Evolutionary conservation across 2,797 vertebrate species (phyloP), one percentile per base, ranked within the genome.

Genomic region (Neomorphus geoffroyi): DNA sequence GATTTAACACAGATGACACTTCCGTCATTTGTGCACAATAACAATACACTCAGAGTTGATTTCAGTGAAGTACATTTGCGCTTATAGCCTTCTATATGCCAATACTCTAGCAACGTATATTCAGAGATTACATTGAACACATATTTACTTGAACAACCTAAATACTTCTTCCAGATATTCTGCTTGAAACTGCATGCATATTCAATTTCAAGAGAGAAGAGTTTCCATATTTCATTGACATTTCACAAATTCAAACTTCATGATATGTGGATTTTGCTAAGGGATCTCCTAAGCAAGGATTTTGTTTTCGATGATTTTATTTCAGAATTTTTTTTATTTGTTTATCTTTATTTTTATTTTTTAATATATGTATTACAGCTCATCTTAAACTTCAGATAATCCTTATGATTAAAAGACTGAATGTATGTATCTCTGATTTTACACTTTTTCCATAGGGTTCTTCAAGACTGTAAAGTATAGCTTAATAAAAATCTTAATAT

Each of bases 361-460:
- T n/a, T n/a, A n/a, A n/a, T n/a, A n/a, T n/a, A 70, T 66, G 62
- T 45, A 77, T 65, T 92, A 58, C 9, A 90, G 45, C 46, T 86
- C 12, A 53, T 83, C 60, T 96, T 88, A 92, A 86, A 74, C 18
- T 65, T 89, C 80, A 91, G n/a, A 90, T 88, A 91, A 88, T 56
- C 10, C n/a, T 45, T 77, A 18, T 61, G 60, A 88, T 91, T 88
- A 87, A 94, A 95, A 74, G 33, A 33, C 26, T 77, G 39, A 88
- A 61, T 9, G 72, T 81, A 37, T 75, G n/a, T 54, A 32, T 12
- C 18, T 91, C 35, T 87, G 57, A 90, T 80, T 87, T n/a, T 82
- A 83, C 58, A 57, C 81, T 91, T 89, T 14, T 66, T 93, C 53
- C 64, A 62, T 70, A n/a, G 28, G 35, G 14, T 43, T 90, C 56